These are phyloP conservation scores for Eulimnadia texana DNA, from an alignment of 1,140 invertebrate species.

Conservation along the genomic window DNA sequence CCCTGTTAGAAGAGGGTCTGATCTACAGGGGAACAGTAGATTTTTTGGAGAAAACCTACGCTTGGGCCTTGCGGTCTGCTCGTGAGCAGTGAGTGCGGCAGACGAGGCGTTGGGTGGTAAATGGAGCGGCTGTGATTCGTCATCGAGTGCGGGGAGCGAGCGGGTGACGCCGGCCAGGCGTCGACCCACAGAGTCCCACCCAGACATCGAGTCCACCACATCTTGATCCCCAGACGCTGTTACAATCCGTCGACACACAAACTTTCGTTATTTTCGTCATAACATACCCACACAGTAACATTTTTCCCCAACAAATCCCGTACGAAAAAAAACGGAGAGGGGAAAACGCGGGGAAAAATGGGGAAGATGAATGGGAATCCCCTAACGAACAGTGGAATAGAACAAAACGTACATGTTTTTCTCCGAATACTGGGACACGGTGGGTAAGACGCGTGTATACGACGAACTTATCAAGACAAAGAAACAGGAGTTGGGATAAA, in stretches of 20 bases:
- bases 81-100: not conserved
- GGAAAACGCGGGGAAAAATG: too few relatives aligned
- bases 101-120: not conserved
- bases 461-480: too few relatives aligned
- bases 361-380: too few relatives aligned
- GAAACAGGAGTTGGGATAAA: too few relatives aligned
- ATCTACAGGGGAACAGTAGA: not conserved
- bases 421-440: too few relatives aligned
- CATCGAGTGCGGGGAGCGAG: conserved; percentile 9
- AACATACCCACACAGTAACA: not conserved
- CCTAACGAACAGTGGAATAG: too few relatives aligned
- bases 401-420: too few relatives aligned
- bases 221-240: not conserved
- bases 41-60: not conserved
- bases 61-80: not conserved
- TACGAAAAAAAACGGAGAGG: too few relatives aligned
- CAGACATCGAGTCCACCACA: conserved; percentile 10
- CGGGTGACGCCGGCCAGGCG: conserved; percentile 38
- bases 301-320: not conserved
- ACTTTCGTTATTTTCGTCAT: too few relatives aligned
- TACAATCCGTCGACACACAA: too few relatives aligned
- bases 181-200: conserved; percentile 33
- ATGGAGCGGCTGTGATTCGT: conserved; percentile 12
- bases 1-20: not conserved
- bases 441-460: too few relatives aligned